Percentiles rank a stretch among this genome's conserved stretches.
phyloP scores from a whole-genome alignment of 2,797 vertebrate genomes.

The Serranus cabrilla region DNA sequence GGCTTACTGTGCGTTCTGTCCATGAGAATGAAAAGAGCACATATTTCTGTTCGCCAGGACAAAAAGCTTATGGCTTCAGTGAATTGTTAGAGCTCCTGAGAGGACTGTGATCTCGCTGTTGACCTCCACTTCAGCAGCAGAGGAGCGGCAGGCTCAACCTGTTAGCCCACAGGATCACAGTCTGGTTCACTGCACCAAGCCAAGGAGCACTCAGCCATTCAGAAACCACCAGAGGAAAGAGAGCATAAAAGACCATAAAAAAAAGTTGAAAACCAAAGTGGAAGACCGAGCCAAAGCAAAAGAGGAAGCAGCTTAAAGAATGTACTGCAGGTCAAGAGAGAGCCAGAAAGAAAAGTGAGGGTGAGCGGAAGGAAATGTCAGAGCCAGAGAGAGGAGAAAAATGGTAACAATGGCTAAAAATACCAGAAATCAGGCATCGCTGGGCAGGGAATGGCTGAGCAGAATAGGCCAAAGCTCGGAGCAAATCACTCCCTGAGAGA shows the following conservation, averaged over 20 bases:
- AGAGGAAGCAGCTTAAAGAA: conserved; percentile 38
- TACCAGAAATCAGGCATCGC: conserved; percentile 57
- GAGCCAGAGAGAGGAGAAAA: conserved; percentile 60
- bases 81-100: conserved; percentile 30
- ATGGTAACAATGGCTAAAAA: conserved; percentile 79
- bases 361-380: conserved; percentile 72
- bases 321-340: conserved; percentile 41
- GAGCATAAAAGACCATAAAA: conserved; percentile 26
- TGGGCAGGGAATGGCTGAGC: conserved; percentile 55
- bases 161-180: conserved; percentile 33
- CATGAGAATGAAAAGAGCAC: conserved; percentile 11
- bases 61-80: conserved; percentile 13
- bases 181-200: conserved; percentile 46
- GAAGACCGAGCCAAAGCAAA: conserved; percentile 19
- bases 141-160: conserved; percentile 48
- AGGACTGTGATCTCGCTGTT: conserved; percentile 32
- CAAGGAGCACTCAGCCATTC: conserved; percentile 55
- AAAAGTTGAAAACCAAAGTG: background rate
- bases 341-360: conserved; percentile 41
- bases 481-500: conserved; percentile 49
- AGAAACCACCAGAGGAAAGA: conserved; percentile 49
- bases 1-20: conserved; percentile 2
- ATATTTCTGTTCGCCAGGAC: conserved; percentile 10
- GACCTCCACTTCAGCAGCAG: conserved; percentile 50
- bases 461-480: conserved; percentile 44